Base-by-base conservation (phyloP, 1,140 invertebrate genomes). In the Drosophila sechellia region DNA sequence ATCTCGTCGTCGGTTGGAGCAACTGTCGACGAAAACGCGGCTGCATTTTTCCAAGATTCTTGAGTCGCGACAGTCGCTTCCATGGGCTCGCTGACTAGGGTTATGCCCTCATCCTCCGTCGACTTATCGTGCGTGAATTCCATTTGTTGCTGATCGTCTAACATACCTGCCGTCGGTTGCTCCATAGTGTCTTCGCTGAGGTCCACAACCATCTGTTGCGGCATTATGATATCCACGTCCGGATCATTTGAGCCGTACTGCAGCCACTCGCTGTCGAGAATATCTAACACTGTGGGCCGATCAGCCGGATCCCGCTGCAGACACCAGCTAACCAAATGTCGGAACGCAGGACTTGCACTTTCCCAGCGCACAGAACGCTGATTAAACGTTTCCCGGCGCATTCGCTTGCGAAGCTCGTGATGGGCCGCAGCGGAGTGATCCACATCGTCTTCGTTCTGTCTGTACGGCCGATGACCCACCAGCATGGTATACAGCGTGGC, bases 401-500 rank as follows among this genome's bases (percentile, higher is more conserved):
- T 87, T 2, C 84, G 84, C 15, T 43, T 69, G 0, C 84, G 76
- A 13, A 87, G n/a, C 42, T 46, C 76, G 6, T 83, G 71, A 65
- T 89, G 75, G 10, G 15, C 59, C 0, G 55, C 48, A 4, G 75
- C 31, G 15, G 10, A 55, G 27, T 89, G 83, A 2, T 69, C 71
- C 15, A 22, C 17, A 25, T 87, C 83, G 6, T 31, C 55, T 93
- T 25, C 93, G 91, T 2, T 42, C 3, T 61, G 56, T 13, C 80
- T 70, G 58, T 94, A 98, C 8, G 97, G 96, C 2, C 96, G 95
- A 86, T 95, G 94, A 1, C 97, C 97, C 73, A 96, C 96, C 3
- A 98, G 90, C 96, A 98, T 97, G 1, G 96, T 96, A 79, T 97
- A 98, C 90, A 98, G 90, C 74, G 97, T 96, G 1, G 97, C 97